phyloP scores from a whole-genome alignment of 1,140 invertebrate genomes.

The Archivesica marissinica region DNA sequence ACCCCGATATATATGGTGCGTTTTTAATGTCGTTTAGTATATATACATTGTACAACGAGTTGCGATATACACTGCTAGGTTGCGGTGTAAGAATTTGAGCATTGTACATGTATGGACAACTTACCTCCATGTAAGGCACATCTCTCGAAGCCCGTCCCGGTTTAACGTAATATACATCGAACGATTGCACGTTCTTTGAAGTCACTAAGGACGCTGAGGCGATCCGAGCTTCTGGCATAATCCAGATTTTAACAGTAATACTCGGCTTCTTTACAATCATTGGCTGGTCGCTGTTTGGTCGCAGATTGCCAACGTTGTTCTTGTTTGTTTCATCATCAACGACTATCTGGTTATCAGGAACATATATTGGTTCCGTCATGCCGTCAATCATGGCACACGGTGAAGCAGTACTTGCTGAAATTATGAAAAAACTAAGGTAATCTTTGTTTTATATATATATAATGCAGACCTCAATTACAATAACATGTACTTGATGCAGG shows the following conservation, averaged over 20 bases:
- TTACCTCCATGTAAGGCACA: conserved; percentile 13
- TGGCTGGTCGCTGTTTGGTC: conserved; percentile 22
- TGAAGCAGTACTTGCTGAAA: not conserved
- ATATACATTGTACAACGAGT: too few species aligned
- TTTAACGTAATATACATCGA: conserved; percentile 15
- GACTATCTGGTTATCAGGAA: conserved; percentile 11
- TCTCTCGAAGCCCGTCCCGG: conserved; percentile 1
- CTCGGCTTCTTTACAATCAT: not conserved
- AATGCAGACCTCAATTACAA: too few species aligned
- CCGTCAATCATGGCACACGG: conserved; percentile 44
- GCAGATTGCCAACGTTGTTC: conserved; percentile 5
- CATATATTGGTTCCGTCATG: conserved; percentile 31
- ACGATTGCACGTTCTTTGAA: conserved; percentile 8
- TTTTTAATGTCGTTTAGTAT: too few species aligned
- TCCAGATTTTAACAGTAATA: conserved; percentile 13
- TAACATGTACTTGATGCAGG: too few species aligned
- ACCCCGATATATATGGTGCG: too few species aligned
- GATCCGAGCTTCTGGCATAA: conserved; percentile 9
- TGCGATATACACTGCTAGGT: too few species aligned
- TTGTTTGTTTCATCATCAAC: not conserved
- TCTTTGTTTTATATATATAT: too few species aligned
- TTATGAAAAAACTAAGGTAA: too few species aligned
- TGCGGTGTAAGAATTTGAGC: too few species aligned
- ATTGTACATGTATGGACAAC: not conserved
- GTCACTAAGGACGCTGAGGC: conserved; percentile 6